Percentiles rank a stretch among this genome's conserved stretches.
Conservation (phyloP, 2,797 vertebrate species). For the Aplochiton taeniatus region DNA sequence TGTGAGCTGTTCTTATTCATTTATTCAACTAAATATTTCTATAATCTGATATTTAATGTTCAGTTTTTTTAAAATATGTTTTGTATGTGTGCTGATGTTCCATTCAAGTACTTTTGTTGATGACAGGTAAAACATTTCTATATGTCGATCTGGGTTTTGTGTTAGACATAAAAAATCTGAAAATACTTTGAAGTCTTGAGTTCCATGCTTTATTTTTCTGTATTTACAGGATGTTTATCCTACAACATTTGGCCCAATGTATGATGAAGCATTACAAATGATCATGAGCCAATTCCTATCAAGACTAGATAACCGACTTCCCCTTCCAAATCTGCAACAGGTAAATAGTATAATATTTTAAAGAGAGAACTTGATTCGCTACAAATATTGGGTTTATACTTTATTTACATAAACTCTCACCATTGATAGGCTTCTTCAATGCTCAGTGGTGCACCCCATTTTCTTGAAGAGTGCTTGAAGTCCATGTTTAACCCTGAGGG, state of each 20-base stretch:
- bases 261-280: conserved; percentile 60
- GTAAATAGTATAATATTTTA: conserved; percentile 43
- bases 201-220: not conserved
- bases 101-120: no score
- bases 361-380: not conserved
- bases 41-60: no score
- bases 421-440: conserved; percentile 53
- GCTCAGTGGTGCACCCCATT: conserved; percentile 37
- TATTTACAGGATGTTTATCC: conserved; percentile 64
- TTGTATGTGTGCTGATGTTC: no score
- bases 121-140: no score
- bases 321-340: conserved; percentile 63
- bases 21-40: no score
- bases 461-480: conserved; percentile 47
- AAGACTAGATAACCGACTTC: conserved; percentile 70
- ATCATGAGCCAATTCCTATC: conserved; percentile 73
- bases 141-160: no score
- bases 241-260: conserved; percentile 71
- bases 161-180: no score
- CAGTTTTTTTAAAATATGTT: no score
- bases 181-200: no score
- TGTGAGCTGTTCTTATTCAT: not conserved
- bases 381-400: not conserved
- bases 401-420: not conserved
- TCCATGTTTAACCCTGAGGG: conserved; percentile 51